Evolutionary conservation across 1,140 invertebrate genomes (phyloP).

Genomic region (Heterodera carotae): DNA sequence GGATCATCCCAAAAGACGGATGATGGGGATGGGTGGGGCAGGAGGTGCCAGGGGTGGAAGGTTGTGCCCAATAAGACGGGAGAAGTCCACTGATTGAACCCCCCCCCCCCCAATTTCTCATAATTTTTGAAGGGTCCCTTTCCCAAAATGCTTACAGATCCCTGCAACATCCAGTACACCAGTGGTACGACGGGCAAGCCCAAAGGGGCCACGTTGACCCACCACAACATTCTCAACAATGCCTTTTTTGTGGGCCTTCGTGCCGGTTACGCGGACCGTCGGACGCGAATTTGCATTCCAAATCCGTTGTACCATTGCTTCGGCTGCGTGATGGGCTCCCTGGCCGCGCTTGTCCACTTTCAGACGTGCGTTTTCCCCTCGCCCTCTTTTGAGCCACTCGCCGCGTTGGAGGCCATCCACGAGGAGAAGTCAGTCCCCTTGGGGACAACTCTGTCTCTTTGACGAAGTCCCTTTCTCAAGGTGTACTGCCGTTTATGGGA

Average conservation of each 20-base stretch:
- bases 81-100: background rate
- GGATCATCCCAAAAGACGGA: too few species aligned
- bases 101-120: conserved; percentile 33
- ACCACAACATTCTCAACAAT: conserved; percentile 85
- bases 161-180: conserved; percentile 65
- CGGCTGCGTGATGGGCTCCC: conserved; percentile 76
- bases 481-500: conserved; percentile 81
- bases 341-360: conserved; percentile 73
- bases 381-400: conserved; percentile 73
- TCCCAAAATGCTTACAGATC: too few species aligned
- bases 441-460: background rate
- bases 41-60: too few species aligned
- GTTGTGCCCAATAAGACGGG: too few species aligned
- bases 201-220: conserved; percentile 82
- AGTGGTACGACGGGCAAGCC: conserved; percentile 79
- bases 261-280: conserved; percentile 69
- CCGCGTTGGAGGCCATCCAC: conserved; percentile 69
- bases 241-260: conserved; percentile 73
- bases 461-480: too few species aligned
- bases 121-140: too few species aligned
- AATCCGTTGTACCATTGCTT: conserved; percentile 91
- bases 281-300: conserved; percentile 71
- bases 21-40: too few species aligned
- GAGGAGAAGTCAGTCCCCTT: conserved; percentile 49
- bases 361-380: conserved; percentile 75